A percentile compares a stretch with the other conserved stretches of the same genome.
Conservation (phyloP, 2,797 vertebrate species). For the Myiotriccus ornatus region DNA sequence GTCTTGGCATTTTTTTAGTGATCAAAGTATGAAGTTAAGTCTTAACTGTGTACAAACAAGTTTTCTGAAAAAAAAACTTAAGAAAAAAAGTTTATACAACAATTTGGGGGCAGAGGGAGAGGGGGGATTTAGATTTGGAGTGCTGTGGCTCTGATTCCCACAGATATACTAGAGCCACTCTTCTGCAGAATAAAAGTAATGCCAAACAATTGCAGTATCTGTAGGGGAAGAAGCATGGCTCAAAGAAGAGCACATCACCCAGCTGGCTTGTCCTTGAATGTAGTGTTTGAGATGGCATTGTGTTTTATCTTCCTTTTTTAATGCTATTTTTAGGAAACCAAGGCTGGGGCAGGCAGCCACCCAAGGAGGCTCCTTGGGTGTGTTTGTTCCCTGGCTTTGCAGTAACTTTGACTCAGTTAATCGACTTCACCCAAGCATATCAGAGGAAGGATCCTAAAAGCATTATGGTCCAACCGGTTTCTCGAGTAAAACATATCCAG, state of each 20-base stretch:
- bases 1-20: not conserved
- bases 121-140: not conserved
- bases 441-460: not conserved
- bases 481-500: not conserved
- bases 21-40: not conserved
- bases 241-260: not conserved
- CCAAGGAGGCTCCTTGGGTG: rapidly evolving
- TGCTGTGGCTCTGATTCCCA: not conserved
- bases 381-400: not conserved
- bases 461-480: not conserved
- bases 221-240: not conserved
- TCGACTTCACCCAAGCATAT: not conserved
- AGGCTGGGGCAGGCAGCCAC: not conserved
- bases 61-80: not conserved
- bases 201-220: not conserved
- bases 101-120: not conserved
- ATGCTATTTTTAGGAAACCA: not conserved
- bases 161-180: not conserved
- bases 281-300: not conserved
- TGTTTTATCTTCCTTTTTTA: not conserved
- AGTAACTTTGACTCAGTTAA: not conserved
- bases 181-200: not conserved
- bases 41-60: not conserved
- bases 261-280: not conserved
- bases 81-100: not conserved